These are phyloP conservation scores for Yponomeuta cagnagella DNA, from an alignment of 2,888 invertebrate genomes.

Conservation along the genomic window DNA sequence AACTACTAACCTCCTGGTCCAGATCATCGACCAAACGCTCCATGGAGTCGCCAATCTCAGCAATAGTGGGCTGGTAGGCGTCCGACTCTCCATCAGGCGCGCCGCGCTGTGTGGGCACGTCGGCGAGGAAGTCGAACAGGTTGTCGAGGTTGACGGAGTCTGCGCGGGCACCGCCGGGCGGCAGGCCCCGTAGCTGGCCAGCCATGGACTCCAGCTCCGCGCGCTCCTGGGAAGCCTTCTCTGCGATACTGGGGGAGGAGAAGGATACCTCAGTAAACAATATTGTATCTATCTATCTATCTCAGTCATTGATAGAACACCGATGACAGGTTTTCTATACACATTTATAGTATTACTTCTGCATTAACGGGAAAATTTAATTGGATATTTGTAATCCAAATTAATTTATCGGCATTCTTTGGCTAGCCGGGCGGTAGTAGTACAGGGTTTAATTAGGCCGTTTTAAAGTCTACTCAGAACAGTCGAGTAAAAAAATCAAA, in stretches of 20 bases:
- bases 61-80: constrained; percentile 80
- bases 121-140: constrained; percentile 91
- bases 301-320: not conserved
- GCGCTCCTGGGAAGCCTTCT: constrained; percentile 79
- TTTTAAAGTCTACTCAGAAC: too few relatives aligned
- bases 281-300: too few relatives aligned
- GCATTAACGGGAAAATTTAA: too few relatives aligned
- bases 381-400: too few relatives aligned
- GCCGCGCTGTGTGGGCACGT: constrained; percentile 72
- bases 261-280: not conserved
- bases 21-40: constrained; percentile 87
- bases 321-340: too few relatives aligned
- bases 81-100: constrained; percentile 65
- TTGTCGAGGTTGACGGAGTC: constrained; percentile 92
- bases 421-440: too few relatives aligned
- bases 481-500: too few relatives aligned
- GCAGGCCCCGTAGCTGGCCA: constrained; percentile 57
- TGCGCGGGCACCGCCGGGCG: constrained; percentile 56
- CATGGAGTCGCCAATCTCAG: constrained; percentile 91
- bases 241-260: constrained; percentile 70
- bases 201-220: constrained; percentile 72
- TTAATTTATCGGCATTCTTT: too few relatives aligned
- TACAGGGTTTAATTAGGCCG: too few relatives aligned
- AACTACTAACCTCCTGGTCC: constrained; percentile 80
- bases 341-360: too few relatives aligned